These are phyloP conservation scores for Enteromius argenteus DNA, from an alignment of 2,797 vertebrate genomes.

Conservation along the genomic window DNA sequence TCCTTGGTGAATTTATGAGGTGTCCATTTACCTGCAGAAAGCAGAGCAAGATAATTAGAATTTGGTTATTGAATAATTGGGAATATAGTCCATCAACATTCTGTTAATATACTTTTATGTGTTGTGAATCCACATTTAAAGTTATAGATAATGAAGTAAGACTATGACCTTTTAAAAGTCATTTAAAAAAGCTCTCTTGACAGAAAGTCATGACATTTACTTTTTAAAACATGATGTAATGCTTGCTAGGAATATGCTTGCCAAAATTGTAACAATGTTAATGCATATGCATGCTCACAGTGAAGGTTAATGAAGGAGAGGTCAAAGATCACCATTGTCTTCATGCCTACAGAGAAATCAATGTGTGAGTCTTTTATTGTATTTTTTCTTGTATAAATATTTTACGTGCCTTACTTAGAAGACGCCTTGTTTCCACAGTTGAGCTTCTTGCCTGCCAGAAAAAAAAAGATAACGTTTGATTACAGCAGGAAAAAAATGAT, in stretches of 20 bases:
- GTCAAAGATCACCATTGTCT: slow-evolving; percentile 24
- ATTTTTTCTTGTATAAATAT: background rate
- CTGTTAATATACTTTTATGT: background rate
- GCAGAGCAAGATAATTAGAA: background rate
- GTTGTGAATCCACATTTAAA: background rate
- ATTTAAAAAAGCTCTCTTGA: background rate
- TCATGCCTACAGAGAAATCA: background rate
- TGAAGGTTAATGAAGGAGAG: slow-evolving; percentile 3
- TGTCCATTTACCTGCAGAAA: slow-evolving; percentile 34
- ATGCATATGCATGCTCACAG: slow-evolving; percentile 20
- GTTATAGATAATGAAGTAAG: background rate
- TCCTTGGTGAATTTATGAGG: slow-evolving; percentile 21
- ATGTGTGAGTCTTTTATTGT: slow-evolving; percentile 24
- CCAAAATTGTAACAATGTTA: slow-evolving; percentile 1
- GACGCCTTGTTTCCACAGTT: slow-evolving; percentile 60
- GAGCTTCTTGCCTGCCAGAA: slow-evolving; percentile 61
- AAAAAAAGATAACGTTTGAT: slow-evolving; percentile 11
- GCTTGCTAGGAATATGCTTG: background rate
- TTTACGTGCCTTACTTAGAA: slow-evolving; percentile 52
- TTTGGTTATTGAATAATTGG: background rate
- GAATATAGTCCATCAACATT: background rate
- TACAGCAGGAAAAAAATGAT: background rate
- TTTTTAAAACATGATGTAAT: background rate
- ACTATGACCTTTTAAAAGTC: slow-evolving; percentile 1
- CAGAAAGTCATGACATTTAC: background rate